Evolutionary conservation across 2,797 vertebrate genomes (phyloP), one percentile per base, ranked within the genome.

Genomic region (Pantherophis vulpinus): DNA sequence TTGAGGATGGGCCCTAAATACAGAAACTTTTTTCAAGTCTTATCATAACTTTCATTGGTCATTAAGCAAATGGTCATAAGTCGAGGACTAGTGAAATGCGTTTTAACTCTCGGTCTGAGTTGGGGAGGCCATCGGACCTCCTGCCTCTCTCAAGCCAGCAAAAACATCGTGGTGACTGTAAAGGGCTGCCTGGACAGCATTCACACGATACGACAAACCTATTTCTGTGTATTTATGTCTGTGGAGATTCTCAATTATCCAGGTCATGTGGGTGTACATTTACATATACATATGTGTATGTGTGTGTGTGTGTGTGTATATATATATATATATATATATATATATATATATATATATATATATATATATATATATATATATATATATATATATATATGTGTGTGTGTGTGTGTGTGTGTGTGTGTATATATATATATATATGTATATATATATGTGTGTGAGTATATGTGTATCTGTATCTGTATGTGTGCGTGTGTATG

Each of bases 151-250:
- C 63, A 32, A 42, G 18, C 32, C 32, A 20, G 70, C 70, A 79
- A 23, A 79, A 37, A 10, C 32, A 1, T 2, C 1, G 0, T 1
- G 1, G 18, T 4, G 32, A 18, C 32, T 1, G 6, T 18, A 74
- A 32, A 74, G 7, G 70, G 2, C 3, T 18, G 16, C 32, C 7
- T 8, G 8, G 70, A 18, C 32, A 8, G 7, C 2, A 9, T 37
- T 74, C 32, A 0, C 18, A 23, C 0, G 0, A 42, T 23, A 20
- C 3, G 8, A 1, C 32, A 9, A 10, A 42, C 18, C 70, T 20
- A 20, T 32, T 74, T 25, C 51, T 1, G 70, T 8, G 0, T 37
- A 10, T 37, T 42, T 79, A 37, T 0, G 13, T 32, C 29, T 16
- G 5, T 66, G 63, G 63, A 66, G 63, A n/a, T 7, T 66, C 63